A percentile compares a stretch with the other conserved stretches of the same genome.
These are phyloP conservation scores for Lithophane leautieri DNA, from an alignment of 2,888 invertebrate species.

Conservation along the genomic window DNA sequence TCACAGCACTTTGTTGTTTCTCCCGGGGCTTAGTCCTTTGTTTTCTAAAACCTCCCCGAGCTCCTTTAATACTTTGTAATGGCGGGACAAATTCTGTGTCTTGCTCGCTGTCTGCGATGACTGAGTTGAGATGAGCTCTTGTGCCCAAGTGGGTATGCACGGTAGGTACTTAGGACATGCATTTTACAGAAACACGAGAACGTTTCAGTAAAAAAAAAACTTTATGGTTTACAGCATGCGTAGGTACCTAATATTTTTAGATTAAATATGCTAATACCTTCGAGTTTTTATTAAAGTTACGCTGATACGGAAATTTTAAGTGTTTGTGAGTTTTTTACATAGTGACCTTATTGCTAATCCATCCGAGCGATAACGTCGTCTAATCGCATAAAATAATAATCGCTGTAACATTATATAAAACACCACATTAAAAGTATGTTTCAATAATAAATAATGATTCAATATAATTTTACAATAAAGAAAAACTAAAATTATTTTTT, in stretches of 20 bases:
- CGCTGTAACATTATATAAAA: too few relatives aligned
- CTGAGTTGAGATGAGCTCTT: constrained; percentile 69
- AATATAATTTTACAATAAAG: too few relatives aligned
- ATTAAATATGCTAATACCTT: background rate
- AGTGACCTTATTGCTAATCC: background rate
- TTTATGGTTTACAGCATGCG: background rate
- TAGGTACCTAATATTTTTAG: background rate
- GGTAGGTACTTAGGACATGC: constrained; percentile 46
- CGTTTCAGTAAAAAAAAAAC: constrained; percentile 29
- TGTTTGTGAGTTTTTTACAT: background rate
- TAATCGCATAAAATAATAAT: background rate
- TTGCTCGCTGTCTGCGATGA: constrained; percentile 74
- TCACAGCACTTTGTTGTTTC: constrained; percentile 84
- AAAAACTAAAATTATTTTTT: too few relatives aligned
- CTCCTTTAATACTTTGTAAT: constrained; percentile 86
- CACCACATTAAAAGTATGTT: too few relatives aligned
- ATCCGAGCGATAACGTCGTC: too few relatives aligned
- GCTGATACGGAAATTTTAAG: background rate
- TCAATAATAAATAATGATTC: too few relatives aligned
- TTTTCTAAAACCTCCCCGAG: constrained; percentile 82
- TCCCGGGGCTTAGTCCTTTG: constrained; percentile 85
- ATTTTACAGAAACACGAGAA: constrained; percentile 52
- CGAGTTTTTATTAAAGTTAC: background rate
- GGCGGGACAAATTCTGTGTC: constrained; percentile 81
- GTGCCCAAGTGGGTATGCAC: constrained; percentile 56